A percentile compares a stretch with the other conserved stretches of the same genome.
Evolutionary conservation across 2,797 vertebrate species (phyloP).

Genomic region (Nyctalus aviator): DNA sequence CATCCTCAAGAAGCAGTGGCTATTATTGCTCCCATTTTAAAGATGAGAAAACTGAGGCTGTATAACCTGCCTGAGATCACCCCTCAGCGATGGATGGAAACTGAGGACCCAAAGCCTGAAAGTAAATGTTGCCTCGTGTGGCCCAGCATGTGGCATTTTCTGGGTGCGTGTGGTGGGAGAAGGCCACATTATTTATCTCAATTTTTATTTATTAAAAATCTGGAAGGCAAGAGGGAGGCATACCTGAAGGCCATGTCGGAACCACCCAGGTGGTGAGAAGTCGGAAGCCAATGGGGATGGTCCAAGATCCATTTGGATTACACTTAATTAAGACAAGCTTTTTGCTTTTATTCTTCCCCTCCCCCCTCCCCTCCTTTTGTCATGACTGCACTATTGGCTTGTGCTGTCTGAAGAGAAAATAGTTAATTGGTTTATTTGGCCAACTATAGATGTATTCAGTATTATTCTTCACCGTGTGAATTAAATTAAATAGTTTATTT

Average conservation of each 20-base stretch:
- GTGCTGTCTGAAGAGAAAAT: slow-evolving; percentile 84
- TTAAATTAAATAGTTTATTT: slow-evolving; percentile 84
- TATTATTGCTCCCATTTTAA: not conserved
- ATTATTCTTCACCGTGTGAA: slow-evolving; percentile 80
- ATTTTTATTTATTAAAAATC: not conserved
- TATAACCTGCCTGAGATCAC: too few species aligned
- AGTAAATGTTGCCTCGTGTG: fast-evolving
- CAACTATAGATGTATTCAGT: slow-evolving; percentile 83
- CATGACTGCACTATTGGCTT: slow-evolving; percentile 72
- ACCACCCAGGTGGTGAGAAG: not conserved
- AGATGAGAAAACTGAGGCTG: not conserved
- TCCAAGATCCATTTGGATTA: slow-evolving; percentile 16
- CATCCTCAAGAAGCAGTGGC: fast-evolving
- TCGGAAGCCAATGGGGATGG: not conserved
- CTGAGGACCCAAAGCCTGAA: not conserved
- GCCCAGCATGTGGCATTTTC: not conserved
- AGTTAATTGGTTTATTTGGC: slow-evolving; percentile 87
- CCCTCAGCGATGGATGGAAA: not conserved
- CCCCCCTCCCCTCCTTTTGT: not conserved
- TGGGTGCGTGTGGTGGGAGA: not conserved
- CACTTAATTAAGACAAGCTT: slow-evolving; percentile 80
- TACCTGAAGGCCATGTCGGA: not conserved
- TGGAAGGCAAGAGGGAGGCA: not conserved
- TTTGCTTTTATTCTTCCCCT: slow-evolving; percentile 65
- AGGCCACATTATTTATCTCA: not conserved